phyloP scores from a whole-genome alignment of 2,797 vertebrate genomes.

The Steatocranus sp. region DNA sequence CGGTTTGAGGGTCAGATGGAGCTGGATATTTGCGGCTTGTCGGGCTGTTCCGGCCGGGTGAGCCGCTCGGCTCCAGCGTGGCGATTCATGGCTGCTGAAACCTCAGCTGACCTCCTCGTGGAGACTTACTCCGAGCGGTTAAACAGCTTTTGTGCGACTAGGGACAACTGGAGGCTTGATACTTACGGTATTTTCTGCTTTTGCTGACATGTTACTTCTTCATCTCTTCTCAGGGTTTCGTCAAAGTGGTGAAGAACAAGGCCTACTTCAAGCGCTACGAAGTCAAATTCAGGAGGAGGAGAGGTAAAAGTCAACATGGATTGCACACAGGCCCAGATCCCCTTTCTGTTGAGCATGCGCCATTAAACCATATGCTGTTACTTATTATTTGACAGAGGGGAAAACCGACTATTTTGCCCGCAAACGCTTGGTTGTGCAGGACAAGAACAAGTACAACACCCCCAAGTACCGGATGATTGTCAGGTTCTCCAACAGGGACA shows the following conservation, averaged over 20 bases:
- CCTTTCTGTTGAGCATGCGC: background rate
- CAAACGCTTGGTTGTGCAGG: slow-evolving; percentile 95
- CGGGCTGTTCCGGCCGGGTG: background rate
- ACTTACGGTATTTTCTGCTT: too few relatives aligned
- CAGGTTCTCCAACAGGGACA: slow-evolving; percentile 94
- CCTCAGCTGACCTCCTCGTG: background rate
- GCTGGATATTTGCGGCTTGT: slow-evolving; percentile 35
- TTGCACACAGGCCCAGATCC: background rate
- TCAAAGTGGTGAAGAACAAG: slow-evolving; percentile 98
- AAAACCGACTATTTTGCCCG: slow-evolving; percentile 97
- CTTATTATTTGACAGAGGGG: slow-evolving; percentile 79
- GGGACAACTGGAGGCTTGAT: background rate
- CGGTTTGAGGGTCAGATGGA: slow-evolving; percentile 25
- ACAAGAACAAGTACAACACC: slow-evolving; percentile 99
- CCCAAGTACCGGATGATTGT: slow-evolving; percentile 98
- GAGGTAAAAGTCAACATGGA: slow-evolving; percentile 74
- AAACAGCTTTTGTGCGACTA: background rate
- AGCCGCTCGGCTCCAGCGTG: slow-evolving; percentile 56
- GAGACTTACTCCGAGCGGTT: background rate
- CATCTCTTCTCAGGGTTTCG: slow-evolving; percentile 83
- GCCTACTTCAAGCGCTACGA: slow-evolving; percentile 98
- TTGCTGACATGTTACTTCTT: background rate
- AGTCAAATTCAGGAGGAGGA: slow-evolving; percentile 95
- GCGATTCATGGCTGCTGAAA: slow-evolving; percentile 45
- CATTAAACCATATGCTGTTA: background rate